Base-by-base conservation (phyloP, 2,797 vertebrate genomes). In the Pseudochaenichthys georgianus region DNA sequence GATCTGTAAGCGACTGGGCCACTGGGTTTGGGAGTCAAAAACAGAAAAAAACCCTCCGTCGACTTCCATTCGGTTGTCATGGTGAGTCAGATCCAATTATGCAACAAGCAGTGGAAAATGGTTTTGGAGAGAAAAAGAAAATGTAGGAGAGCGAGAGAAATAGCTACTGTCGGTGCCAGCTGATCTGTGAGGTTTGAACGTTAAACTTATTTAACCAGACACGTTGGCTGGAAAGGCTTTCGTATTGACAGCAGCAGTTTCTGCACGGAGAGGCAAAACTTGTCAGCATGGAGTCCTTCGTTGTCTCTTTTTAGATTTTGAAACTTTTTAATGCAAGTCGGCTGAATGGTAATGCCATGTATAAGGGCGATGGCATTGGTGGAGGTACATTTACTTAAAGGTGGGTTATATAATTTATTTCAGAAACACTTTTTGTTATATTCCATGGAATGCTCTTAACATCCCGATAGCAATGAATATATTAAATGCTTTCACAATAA, bases 51-150 rank as follows among this genome's bases (percentile, higher is more conserved):
- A 70, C 73, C 70, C 34, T 38, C 8, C 34, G 75, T 75, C 68
- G 60, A 74, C 77, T 83, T 83, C 67, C 79, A 81, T 89, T 88
- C 73, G 75, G 90, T 92, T 90, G 86, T 72, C 85, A 90, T 90
- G 84, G 86, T 88, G 81, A 90, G 80, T 82, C 77, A 86, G 80
- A 85, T 81, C 71, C 70, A 92, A 87, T 90, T 87, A 92, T 89
- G 84, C 71, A 86, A 82, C 80, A 79, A 76, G 78, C 73, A 70
- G 78, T 80, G 81, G 85, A 89, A 91, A 90, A 84, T 80, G 60
- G 75, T 82, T 87, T 85, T 70, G 45, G 77, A 77, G 64, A 72
- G 66, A 70, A 64, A 74, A 53, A 68, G 42, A 80, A 38, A 70
- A 73, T 60, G 58, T 42, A 21, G 46, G 69, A 73, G 51, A 74